Evolutionary conservation across 2,113 vertebrate genomes (phyloP).

Genomic region (Phocoena phocoena): DNA sequence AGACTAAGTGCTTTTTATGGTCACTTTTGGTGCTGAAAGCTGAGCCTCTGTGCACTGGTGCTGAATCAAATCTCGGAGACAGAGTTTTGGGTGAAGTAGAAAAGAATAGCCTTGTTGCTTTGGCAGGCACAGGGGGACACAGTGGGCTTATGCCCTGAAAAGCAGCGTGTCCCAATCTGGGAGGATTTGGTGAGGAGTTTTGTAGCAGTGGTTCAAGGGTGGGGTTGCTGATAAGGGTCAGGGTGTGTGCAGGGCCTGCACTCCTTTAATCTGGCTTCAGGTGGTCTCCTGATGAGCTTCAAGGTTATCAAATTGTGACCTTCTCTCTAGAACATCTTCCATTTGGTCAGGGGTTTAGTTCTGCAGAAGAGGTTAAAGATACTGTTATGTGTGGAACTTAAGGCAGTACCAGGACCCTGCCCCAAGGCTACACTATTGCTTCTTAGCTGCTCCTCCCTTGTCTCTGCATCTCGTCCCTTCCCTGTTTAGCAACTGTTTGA

Average conservation of each 20-base stretch:
- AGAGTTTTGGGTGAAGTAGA: not conserved
- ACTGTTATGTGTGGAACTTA: not conserved
- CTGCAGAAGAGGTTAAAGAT: not conserved
- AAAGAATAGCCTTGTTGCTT: not conserved
- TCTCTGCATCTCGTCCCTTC: not conserved
- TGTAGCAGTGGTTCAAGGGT: not conserved
- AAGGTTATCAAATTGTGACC: not conserved
- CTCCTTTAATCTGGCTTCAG: not conserved
- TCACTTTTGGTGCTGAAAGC: not conserved
- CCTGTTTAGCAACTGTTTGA: not conserved
- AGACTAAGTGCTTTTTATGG: not conserved
- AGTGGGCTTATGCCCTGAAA: not conserved
- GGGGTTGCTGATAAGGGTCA: not conserved
- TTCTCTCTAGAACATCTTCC: not conserved
- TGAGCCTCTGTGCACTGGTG: not conserved
- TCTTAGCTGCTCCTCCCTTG: not conserved
- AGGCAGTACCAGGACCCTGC: not conserved
- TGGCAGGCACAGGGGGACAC: not conserved
- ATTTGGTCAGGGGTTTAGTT: not conserved
- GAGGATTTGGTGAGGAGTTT: not conserved
- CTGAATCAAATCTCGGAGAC: not conserved
- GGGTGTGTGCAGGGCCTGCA: not conserved
- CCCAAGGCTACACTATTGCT: not conserved
- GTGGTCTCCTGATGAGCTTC: not conserved
- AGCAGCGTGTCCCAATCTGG: not conserved